Evolutionary conservation across 2,888 invertebrate genomes (phyloP).

Genomic region (Aphodius sticticus): DNA sequence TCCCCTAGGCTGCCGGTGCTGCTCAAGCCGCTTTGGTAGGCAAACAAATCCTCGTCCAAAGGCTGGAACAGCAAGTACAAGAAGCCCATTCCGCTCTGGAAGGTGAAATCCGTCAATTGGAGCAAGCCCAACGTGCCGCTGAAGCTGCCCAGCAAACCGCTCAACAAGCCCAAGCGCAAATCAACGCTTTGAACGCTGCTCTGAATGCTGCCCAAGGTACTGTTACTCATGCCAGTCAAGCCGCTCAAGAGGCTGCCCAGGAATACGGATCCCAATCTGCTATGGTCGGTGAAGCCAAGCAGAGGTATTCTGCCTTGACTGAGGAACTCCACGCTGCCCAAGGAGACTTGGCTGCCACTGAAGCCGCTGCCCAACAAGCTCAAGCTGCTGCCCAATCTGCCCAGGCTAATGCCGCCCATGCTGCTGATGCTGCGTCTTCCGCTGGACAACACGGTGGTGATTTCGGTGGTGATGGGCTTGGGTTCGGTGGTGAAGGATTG

Average conservation of each 20-base stretch:
- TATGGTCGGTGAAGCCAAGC: slow-evolving; percentile 78
- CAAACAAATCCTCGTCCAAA: slow-evolving; percentile 60
- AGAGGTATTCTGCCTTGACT: slow-evolving; percentile 68
- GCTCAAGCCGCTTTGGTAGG: slow-evolving; percentile 70
- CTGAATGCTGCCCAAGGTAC: slow-evolving; percentile 65
- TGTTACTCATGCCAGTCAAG: slow-evolving; percentile 76
- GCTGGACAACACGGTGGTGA: slow-evolving; percentile 24
- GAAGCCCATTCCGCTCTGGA: slow-evolving; percentile 72
- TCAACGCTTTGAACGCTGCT: slow-evolving; percentile 75
- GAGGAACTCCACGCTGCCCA: slow-evolving; percentile 63
- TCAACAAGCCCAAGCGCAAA: slow-evolving; percentile 70
- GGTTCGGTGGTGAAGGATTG: slow-evolving; percentile 7
- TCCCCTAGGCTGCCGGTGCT: slow-evolving; percentile 65
- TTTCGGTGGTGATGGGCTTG: slow-evolving; percentile 14
- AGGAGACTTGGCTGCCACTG: slow-evolving; percentile 28
- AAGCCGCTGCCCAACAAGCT: slow-evolving; percentile 73
- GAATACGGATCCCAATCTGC: slow-evolving; percentile 76
- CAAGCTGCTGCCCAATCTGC: slow-evolving; percentile 48
- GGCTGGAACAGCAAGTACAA: slow-evolving; percentile 72
- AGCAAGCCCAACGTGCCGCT: slow-evolving; percentile 73
- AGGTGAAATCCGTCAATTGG: slow-evolving; percentile 72
- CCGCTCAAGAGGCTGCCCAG: slow-evolving; percentile 72
- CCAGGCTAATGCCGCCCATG: slow-evolving; percentile 31
- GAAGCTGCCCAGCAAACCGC: slow-evolving; percentile 73
- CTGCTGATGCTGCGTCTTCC: slow-evolving; percentile 27